Base-by-base conservation (phyloP, 2,888 invertebrate species). In the Dryadula phaetusa region DNA sequence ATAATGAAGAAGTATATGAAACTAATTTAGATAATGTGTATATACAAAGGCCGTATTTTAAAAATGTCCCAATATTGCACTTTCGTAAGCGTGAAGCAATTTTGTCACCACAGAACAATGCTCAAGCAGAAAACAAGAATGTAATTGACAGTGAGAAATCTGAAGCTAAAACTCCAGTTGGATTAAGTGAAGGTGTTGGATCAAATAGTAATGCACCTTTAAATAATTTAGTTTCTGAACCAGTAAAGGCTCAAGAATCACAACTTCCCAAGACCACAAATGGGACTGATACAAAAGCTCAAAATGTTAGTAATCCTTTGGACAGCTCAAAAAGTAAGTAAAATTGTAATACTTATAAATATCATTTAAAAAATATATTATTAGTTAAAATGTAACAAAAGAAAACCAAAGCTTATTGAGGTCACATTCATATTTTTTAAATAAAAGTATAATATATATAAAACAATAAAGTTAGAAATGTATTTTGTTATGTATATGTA, bases 141-240 rank as follows among this genome's bases (percentile, higher is more conserved):
- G 12, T 46, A 12, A 20, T n/a, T 8, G 32, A 25, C 1, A 53
- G 22, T 16, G 62, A 42, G 22, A 37, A 69, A 14, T 18, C 40
- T 10, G 22, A 18, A 18, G 37, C 16, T 1, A 56, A 56, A 40
- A 4, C 40, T 40, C 54, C 58, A 10, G 62, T 65, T 65, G 77
- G 74, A 8, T 70, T 74, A 10, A 81, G 73, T 34, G 82, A 84
- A 64, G 82, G 82, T 14, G 78, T 77, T 6, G 68, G 66, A 32
- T 74, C 70, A 6, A 68, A 62, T 28, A 18, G 22, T 12, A 47
- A 67, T 40, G 42, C 64, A 62, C 22, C 22, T 56, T 25, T n/a
- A 56, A 56, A 56, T 25, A 56, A 25, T n/a, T 56, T 40, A 25
- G 5, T 16, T 40, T 22, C 40, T 40, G 60, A 44, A 14, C 16